Evolutionary conservation across 2,888 invertebrate genomes (phyloP), one percentile per base, ranked within the genome.

Genomic region (Ormyrus rosae): DNA sequence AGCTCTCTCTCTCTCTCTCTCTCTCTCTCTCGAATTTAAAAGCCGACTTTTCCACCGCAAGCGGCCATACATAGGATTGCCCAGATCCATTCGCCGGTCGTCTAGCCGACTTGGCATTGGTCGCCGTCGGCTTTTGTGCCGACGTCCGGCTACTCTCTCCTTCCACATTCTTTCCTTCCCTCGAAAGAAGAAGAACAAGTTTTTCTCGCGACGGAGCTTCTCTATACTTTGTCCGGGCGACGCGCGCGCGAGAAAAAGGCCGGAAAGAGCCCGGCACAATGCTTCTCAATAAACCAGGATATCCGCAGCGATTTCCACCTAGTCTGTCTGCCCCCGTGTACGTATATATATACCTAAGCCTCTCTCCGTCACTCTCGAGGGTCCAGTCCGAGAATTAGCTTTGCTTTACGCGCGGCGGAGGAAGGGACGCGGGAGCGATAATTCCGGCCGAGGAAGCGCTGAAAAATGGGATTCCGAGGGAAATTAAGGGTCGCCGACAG

Each of bases 201-300:
- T 73, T 61, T 53, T 75, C 63, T 34, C 34, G 34, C 34, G 34
- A 4, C 34, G 34, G 3, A 4, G 34, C 34, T 34, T 34, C 34
- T 34, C 34, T 34, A 34, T 34, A 8, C 50, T n/a, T 19, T 11
- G 50, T 2, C n/a, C 50, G 19, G n/a, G 13, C 11, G 46, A 48
- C 13, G 10, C 64, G 67, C 53, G 71, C 53, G 61, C 46, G 48
- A 83, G 46, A 65, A 74, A 74, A 50, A 56, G 10, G 19, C 68
- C 69, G 80, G 84, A 85, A 85, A 85, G 83, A 82, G 84, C 78
- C 34, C 76, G 82, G 67, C 80, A 83, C 84, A 84, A 84, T 83
- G 76, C 77, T 68, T 80, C 80, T 69, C 83, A 83, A 84, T 85
- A 85, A 83, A 85, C 83, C 84, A 84, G 85, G 84, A 85, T 84